Evolutionary conservation across 2,888 invertebrate species (phyloP).

Genomic region (Agriotes lineatus): DNA sequence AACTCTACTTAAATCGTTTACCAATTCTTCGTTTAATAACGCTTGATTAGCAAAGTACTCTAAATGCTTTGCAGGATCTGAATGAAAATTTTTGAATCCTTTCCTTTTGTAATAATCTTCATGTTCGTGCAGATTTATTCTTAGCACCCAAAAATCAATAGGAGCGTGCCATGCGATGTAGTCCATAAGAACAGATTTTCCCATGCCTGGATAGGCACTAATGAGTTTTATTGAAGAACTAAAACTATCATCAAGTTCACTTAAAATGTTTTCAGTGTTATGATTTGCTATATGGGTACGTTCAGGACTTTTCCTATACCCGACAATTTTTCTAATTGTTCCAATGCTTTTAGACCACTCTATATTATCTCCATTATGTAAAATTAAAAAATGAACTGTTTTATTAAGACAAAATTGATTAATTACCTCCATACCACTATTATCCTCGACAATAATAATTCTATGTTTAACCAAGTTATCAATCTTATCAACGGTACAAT

Average conservation of each 20-base stretch:
- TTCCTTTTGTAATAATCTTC: slow-evolving; percentile 8
- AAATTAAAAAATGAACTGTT: slow-evolving; percentile 1
- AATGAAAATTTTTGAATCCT: not conserved
- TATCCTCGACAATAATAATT: not conserved
- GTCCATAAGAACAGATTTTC: slow-evolving; percentile 20
- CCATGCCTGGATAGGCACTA: slow-evolving; percentile 28
- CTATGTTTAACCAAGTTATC: not conserved
- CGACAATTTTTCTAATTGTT: slow-evolving; percentile 5
- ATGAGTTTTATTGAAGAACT: not conserved
- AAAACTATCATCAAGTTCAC: no score
- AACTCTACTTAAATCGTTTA: not conserved
- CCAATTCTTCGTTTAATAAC: not conserved
- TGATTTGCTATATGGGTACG: not conserved
- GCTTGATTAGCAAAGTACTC: not conserved
- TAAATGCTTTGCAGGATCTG: not conserved
- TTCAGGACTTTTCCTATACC: not conserved
- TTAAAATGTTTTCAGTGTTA: not conserved
- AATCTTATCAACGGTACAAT: no score
- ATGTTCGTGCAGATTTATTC: slow-evolving; percentile 2
- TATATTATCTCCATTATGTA: not conserved
- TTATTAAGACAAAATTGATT: not conserved
- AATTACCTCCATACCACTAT: not conserved
- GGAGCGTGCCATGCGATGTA: slow-evolving; percentile 1
- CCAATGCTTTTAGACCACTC: slow-evolving; percentile 5
- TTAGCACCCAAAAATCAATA: slow-evolving; percentile 1